phyloP scores from a whole-genome alignment of 2,797 vertebrate species.

The Coregonus suidteri region DNA sequence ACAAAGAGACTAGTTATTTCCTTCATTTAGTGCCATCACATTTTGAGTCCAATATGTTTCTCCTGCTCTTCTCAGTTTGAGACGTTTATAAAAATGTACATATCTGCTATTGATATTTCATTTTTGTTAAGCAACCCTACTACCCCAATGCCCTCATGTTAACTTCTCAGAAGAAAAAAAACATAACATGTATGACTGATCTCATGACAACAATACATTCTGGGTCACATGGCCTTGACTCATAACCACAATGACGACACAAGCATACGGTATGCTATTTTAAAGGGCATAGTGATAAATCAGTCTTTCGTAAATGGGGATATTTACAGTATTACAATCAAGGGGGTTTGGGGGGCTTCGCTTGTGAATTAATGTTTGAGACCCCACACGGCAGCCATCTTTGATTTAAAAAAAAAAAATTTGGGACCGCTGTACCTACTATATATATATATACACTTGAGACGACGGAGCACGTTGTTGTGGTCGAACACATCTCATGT shows the following conservation, averaged over 20 bases:
- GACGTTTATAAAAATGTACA: not conserved
- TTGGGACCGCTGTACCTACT: not conserved
- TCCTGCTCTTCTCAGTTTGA: not conserved
- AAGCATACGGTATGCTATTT: not conserved
- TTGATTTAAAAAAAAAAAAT: not conserved
- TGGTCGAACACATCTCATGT: slow-evolving; percentile 23
- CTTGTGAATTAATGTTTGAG: not conserved
- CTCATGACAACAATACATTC: slow-evolving; percentile 11
- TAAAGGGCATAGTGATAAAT: not conserved
- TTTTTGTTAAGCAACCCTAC: not conserved
- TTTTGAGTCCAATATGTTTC: not conserved
- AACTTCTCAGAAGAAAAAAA: not conserved
- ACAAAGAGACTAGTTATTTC: not conserved
- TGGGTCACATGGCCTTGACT: slow-evolving; percentile 19
- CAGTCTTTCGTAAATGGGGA: not conserved
- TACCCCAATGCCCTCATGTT: not conserved
- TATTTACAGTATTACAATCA: not conserved
- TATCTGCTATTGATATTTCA: not conserved
- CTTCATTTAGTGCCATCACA: not conserved
- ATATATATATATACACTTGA: slow-evolving; percentile 20
- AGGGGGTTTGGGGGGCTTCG: not conserved
- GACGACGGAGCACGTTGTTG: slow-evolving; percentile 19
- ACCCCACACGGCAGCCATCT: not conserved
- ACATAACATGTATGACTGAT: not conserved
- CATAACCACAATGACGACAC: slow-evolving; percentile 8